Evolutionary conservation across 2,113 vertebrate species (phyloP).

Genomic region (Rhea pennata): DNA sequence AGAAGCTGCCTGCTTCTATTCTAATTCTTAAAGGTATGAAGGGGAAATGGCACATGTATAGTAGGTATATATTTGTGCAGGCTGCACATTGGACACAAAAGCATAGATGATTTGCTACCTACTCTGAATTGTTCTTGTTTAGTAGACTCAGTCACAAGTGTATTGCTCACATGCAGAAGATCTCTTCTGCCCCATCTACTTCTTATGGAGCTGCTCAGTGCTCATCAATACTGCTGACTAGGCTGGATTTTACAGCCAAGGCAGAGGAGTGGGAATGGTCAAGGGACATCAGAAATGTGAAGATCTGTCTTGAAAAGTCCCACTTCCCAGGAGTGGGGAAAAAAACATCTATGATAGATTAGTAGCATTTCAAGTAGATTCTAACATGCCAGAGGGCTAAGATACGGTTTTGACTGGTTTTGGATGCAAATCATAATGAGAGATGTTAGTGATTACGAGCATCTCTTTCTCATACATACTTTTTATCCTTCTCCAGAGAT

Average conservation of each 20-base stretch:
- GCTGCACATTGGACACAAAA: background rate
- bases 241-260: background rate
- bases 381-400: background rate
- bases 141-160: background rate
- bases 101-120: background rate
- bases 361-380: background rate
- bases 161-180: background rate
- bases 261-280: background rate
- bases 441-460: background rate
- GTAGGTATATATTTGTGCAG: background rate
- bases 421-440: background rate
- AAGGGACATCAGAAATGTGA: background rate
- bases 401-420: background rate
- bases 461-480: background rate
- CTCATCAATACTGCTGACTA: background rate
- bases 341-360: background rate
- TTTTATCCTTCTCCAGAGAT: background rate
- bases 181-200: background rate
- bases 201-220: background rate
- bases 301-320: background rate
- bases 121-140: background rate
- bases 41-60: background rate
- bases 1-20: background rate
- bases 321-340: background rate
- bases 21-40: background rate